Evolutionary conservation across 2,888 invertebrate species (phyloP).

Genomic region (Eupithecia centaureata): DNA sequence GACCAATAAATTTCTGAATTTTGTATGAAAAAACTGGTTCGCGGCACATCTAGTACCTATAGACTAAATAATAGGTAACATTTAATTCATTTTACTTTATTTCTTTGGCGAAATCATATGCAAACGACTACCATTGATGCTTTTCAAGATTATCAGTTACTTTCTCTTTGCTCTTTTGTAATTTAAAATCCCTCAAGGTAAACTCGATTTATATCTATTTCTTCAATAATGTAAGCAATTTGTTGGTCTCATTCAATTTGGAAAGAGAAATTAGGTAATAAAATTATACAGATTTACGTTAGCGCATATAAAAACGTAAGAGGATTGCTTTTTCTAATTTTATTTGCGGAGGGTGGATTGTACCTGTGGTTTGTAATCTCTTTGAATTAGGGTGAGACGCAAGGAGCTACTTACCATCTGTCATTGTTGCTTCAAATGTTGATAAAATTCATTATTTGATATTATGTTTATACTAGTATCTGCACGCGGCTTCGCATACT

Average conservation of each 20-base stretch:
- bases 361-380: conserved; percentile 61
- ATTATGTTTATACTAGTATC: too few relatives aligned
- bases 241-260: conserved; percentile 59
- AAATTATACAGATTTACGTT: conserved; percentile 78
- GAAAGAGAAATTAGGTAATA: conserved; percentile 66
- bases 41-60: too few relatives aligned
- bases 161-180: conserved; percentile 9
- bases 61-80: too few relatives aligned
- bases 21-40: too few relatives aligned
- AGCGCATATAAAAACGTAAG: conserved; percentile 62
- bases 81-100: conserved; percentile 46
- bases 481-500: too few relatives aligned
- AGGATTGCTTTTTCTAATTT: conserved; percentile 65
- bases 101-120: conserved; percentile 57
- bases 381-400: conserved; percentile 46
- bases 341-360: conserved; percentile 57
- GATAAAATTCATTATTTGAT: too few relatives aligned
- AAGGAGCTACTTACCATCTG: conserved; percentile 29
- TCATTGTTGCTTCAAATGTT: conserved; percentile 25
- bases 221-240: conserved; percentile 56
- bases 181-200: conserved; percentile 23
- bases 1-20: too few relatives aligned
- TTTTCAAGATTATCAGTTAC: conserved; percentile 51
- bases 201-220: conserved; percentile 20
- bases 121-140: conserved; percentile 55